A percentile compares a stretch with the other conserved stretches of the same genome.
These are phyloP conservation scores for Caenorhabditis zanzibari DNA, from an alignment of 2,888 invertebrate genomes.

Conservation along the genomic window DNA sequence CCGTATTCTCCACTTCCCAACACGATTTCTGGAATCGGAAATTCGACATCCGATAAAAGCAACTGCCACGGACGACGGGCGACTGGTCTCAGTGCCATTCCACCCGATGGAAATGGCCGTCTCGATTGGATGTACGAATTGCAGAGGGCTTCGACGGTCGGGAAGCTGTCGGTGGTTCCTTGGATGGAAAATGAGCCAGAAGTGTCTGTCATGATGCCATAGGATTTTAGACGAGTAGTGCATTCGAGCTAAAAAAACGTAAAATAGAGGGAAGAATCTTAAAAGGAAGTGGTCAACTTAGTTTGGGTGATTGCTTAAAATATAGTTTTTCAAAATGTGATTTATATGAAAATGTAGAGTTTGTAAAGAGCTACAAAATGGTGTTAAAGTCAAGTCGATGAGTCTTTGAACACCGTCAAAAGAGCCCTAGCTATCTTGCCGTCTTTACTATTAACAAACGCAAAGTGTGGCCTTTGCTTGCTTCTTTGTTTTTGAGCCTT, in stretches of 20 bases:
- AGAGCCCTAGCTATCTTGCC: too few relatives aligned
- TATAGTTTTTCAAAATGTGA: too few relatives aligned
- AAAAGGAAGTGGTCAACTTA: too few relatives aligned
- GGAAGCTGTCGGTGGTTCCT: conserved; percentile 23
- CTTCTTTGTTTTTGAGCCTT: too few relatives aligned
- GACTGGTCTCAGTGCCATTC: conserved; percentile 9
- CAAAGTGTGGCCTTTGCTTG: too few relatives aligned
- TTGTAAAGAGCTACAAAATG: too few relatives aligned
- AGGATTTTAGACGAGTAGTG: conserved; percentile 30
- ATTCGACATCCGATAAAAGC: conserved; percentile 7
- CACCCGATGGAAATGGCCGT: conserved; percentile 7
- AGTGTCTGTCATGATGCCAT: conserved; percentile 2
- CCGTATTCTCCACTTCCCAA: conserved; percentile 53
- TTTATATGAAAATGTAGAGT: too few relatives aligned
- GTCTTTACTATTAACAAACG: too few relatives aligned
- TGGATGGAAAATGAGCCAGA: background rate
- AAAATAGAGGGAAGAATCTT: background rate
- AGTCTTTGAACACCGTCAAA: too few relatives aligned
- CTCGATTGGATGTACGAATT: background rate
- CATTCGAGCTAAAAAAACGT: conserved; percentile 27
- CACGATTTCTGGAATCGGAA: conserved; percentile 13
- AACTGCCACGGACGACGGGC: conserved; percentile 38
- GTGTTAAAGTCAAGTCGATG: too few relatives aligned
- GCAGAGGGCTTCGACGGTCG: conserved; percentile 25
- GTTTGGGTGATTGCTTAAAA: too few relatives aligned